Conservation (phyloP, 2,113 vertebrate genomes). For the Tonatia bakeri region DNA sequence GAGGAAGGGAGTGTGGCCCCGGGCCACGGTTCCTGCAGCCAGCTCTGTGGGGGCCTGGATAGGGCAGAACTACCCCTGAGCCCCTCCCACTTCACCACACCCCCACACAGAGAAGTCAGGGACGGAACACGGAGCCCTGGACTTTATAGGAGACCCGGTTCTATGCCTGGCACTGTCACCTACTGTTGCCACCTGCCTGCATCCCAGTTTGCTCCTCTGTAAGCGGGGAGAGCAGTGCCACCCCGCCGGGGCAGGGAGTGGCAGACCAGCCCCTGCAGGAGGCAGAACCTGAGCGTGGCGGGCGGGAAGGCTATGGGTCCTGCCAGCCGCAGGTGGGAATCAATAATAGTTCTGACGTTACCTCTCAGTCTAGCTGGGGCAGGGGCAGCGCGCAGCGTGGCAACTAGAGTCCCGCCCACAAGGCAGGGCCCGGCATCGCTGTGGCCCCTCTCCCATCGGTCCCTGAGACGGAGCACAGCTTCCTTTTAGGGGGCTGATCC, state of each 20-base stretch:
- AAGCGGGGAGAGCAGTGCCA: too few species aligned
- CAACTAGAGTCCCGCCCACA: not conserved
- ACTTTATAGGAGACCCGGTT: not conserved
- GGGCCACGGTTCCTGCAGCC: not conserved
- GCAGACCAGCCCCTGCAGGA: not conserved
- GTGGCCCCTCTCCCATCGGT: not conserved
- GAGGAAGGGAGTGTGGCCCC: not conserved
- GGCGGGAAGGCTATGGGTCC: not conserved
- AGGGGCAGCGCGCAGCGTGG: not conserved
- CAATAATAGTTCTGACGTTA: not conserved
- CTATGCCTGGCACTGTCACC: not conserved
- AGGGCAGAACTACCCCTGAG: not conserved
- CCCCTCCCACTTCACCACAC: too few species aligned
- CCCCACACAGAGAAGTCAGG: not conserved
- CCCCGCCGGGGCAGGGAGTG: not conserved
- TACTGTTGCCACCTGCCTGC: not conserved
- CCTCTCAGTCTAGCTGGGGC: not conserved
- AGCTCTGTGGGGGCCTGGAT: not conserved
- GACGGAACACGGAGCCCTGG: not conserved
- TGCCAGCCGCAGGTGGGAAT: not conserved
- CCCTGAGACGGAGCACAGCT: not conserved
- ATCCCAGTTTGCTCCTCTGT: not conserved
- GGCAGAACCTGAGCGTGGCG: not conserved
- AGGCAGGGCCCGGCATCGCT: not conserved
- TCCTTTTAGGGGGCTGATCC: not conserved